Evolutionary conservation across 2,888 invertebrate genomes (phyloP), one percentile per base, ranked within the genome.

Genomic region (Sminthurinus aureus): DNA sequence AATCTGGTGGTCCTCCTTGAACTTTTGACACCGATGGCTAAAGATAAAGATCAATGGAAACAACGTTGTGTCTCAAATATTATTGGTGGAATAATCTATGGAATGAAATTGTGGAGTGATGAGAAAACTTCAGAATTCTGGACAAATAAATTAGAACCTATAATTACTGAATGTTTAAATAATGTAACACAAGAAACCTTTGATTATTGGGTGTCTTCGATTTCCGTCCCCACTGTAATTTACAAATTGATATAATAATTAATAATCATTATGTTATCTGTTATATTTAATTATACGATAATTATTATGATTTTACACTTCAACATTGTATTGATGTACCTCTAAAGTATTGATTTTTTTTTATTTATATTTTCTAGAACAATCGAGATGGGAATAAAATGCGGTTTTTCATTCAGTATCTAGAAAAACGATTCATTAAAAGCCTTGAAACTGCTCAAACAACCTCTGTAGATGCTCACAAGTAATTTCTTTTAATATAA

Each of bases 1-100:
- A 80, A 74, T 8, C 74, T 89, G 2, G 83, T 85, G 22, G 38
- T 85, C 11, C 64, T 89, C 0, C 15, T 89, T 4, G 51, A 81
- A 18, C 22, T 77, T n/a, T 82, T 87, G 50, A 83, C 85, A 50
- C 78, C 84, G 64, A 89, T 92, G 85, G 90, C 91, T 15, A 87
- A 84, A 52, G 91, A 91, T 80, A 90, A 90, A 51, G 91, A 91
- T 85, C 92, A 92, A 85, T 90, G 91, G 87, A 90, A 90, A 83
- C 92, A 93, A 86, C 89, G 92, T 58, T 91, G 92, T 88, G 92
- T 91, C 13, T 90, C 92, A 74, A 93, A 93, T 89, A 90, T 93
- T 51, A 89, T 92, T n/a, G 90, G 91, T 64, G 93, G 87, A 52
- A 85, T 92, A n/a, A 87, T 93, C 22, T 89, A 91, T 66, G 93